phyloP scores from a whole-genome alignment of 1,140 invertebrate species.

The Euura lappo region DNA sequence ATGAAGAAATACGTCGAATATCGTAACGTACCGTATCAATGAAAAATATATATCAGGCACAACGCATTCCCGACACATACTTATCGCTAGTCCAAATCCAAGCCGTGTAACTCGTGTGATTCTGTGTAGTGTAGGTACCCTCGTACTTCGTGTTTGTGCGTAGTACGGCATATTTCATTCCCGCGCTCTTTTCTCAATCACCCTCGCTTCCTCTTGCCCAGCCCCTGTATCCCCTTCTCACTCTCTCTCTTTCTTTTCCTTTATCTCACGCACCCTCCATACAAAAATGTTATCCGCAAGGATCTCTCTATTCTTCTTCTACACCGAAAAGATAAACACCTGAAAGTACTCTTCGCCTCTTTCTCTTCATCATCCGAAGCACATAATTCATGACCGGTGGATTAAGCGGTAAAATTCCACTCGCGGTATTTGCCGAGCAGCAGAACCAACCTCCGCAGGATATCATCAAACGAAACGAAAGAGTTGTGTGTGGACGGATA shows the following conservation, averaged over 20 bases:
- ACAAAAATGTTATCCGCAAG: neutral
- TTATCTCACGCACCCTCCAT: neutral
- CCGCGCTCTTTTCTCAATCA: neutral
- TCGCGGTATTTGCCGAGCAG: no score
- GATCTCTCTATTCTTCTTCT: neutral
- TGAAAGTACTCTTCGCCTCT: no score
- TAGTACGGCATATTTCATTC: neutral
- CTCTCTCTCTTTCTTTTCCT: neutral
- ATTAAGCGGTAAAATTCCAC: no score
- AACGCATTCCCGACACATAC: neutral
- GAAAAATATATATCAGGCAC: neutral
- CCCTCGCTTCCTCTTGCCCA: neutral
- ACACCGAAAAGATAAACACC: neutral
- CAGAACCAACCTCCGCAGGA: no score
- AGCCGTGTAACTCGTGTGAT: neutral
- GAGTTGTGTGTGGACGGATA: no score
- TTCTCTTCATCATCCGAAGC: no score
- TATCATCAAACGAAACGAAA: no score
- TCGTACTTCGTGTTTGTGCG: neutral
- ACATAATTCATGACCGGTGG: no score
- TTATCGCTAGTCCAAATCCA: neutral
- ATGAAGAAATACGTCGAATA: no score
- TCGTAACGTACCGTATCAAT: no score
- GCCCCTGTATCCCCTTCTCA: neutral
- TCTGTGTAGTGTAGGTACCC: neutral